phyloP scores from a whole-genome alignment of 2,113 vertebrate species.

The Pluvianellus socialis region DNA sequence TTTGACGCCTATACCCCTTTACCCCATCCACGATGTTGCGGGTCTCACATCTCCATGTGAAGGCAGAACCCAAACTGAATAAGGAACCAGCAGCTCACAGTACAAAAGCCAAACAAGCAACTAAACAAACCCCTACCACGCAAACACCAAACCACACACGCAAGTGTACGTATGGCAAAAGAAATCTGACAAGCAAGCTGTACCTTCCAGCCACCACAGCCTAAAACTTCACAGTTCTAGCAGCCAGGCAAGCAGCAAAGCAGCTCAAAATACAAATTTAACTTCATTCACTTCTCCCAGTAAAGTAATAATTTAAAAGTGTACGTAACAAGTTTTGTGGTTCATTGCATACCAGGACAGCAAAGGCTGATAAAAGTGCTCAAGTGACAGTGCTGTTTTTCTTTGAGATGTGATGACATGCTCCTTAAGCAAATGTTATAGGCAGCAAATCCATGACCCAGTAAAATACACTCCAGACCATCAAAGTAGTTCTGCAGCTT shows the following conservation, averaged over 20 bases:
- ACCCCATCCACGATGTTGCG: background rate
- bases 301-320: slow-evolving; percentile 14
- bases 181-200: background rate
- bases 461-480: slow-evolving; percentile 51
- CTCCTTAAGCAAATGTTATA: slow-evolving; percentile 58
- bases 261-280: background rate
- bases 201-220: background rate
- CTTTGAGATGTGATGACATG: slow-evolving; percentile 49
- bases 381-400: slow-evolving; percentile 33
- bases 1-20: background rate
- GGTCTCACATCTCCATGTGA: background rate
- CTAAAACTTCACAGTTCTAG: background rate
- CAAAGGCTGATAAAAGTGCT: slow-evolving; percentile 42
- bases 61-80: background rate
- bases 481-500: slow-evolving; percentile 52
- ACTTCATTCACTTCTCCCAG: background rate
- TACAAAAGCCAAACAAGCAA: background rate
- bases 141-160: background rate
- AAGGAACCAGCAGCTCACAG: background rate
- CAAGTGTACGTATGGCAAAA: background rate
- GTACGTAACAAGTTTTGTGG: background rate
- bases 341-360: slow-evolving; percentile 14
- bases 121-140: background rate
- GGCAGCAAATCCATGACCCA: slow-evolving; percentile 46
- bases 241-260: background rate